Base-by-base conservation (phyloP, 2,113 vertebrate species). In the Triplophysa tibetana region DNA sequence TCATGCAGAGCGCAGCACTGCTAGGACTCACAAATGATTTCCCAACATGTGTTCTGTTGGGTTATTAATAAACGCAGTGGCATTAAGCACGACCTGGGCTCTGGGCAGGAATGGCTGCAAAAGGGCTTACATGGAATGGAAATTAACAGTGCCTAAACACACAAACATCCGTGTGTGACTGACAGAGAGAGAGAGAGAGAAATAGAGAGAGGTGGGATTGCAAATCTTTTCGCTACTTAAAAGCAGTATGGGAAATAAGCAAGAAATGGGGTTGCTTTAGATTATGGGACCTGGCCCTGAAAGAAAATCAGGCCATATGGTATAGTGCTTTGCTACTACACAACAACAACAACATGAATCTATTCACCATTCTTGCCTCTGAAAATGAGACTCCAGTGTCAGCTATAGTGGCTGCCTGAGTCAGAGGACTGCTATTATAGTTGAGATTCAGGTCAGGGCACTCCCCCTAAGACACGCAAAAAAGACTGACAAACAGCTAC, bases 61-160 rank as follows among this genome's bases (percentile, higher is more conserved):
- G 79, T 83, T 84, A 84, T 84, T 86, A 86, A 86, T 86, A 84
- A 84, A 80, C 76, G 17, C 19, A 1, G 62, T 29, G 75, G 73
- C 61, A 75, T 3, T 38, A 60, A 58, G 48, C 63, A 7, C 48
- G 4, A n/a, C 58, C 13, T 21, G 21, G 41, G 67, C 54, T 52
- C 24, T 77, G 60, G 26, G 8, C 78, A 77, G 65, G 45, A 72
- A 81, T 68, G 63, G 75, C 45, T 11, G 1, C 69, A 64, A 76
- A 74, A 70, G 77, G 70, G 17, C 70, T 70, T 64, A 60, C 58
- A 65, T 38, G 43, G 62, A 60, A 52, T 45, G 73, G 50, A 81
- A 52, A 73, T 52, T 41, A 84, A 77, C 56, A 77, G 69, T 41
- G 62, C 24, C 10, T 16, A 70, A 62, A 69, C 33, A 77, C 50